A percentile compares a stretch with the other conserved stretches of the same genome.
Evolutionary conservation across 2,888 invertebrate species (phyloP).

Genomic region (Schizotus pectinicornis): DNA sequence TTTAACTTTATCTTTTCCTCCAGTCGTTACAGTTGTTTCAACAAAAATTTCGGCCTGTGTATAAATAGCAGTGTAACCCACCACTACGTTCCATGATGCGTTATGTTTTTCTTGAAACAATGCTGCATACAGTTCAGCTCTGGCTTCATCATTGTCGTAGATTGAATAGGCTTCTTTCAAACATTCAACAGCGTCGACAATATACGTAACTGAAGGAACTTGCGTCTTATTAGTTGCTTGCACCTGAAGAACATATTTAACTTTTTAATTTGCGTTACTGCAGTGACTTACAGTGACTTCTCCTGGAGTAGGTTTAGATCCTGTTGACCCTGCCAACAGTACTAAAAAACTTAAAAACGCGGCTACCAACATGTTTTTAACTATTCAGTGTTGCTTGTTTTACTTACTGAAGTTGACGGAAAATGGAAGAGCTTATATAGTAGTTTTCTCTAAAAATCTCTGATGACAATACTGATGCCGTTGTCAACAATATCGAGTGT

Average conservation of each 20-base stretch:
- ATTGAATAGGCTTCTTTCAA: slow-evolving; percentile 25
- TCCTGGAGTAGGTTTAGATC: too few species aligned
- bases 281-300: too few species aligned
- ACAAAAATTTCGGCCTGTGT: slow-evolving; percentile 2
- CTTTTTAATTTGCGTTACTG: not conserved
- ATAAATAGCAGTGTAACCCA: slow-evolving; percentile 8
- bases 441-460: too few species aligned
- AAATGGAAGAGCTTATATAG: too few species aligned
- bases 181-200: slow-evolving; percentile 26
- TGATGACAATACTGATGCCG: too few species aligned
- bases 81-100: slow-evolving; percentile 14
- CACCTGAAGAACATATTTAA: slow-evolving; percentile 9
- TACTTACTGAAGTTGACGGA: too few species aligned
- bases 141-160: slow-evolving; percentile 8
- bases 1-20: not conserved
- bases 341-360: too few species aligned
- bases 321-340: too few species aligned
- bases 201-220: slow-evolving; percentile 19
- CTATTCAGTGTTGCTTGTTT: too few species aligned
- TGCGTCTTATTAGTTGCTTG: slow-evolving; percentile 26
- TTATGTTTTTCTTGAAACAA: slow-evolving; percentile 15
- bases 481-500: too few species aligned
- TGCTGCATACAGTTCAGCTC: slow-evolving; percentile 9
- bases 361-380: too few species aligned
- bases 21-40: slow-evolving; percentile 8